Conservation (phyloP, 2,888 invertebrate species). For the Phasia obesa region DNA sequence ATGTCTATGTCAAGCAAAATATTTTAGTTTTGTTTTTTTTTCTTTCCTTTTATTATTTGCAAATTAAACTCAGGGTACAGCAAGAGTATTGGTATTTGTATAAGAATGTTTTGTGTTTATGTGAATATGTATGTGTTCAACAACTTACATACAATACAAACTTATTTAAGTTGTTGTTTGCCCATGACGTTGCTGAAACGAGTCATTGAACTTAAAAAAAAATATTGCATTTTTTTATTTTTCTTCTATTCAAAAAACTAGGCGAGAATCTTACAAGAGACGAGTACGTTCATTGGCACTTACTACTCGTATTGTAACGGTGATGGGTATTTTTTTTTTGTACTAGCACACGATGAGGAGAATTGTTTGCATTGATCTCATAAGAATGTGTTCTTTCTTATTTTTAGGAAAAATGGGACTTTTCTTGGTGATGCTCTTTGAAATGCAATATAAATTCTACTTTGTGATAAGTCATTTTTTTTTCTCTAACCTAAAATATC, state of each 20-base stretch:
- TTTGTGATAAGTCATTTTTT: too few species aligned
- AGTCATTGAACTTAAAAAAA: slow-evolving; percentile 79
- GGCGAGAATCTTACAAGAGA: slow-evolving; percentile 66
- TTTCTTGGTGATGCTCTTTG: slow-evolving; percentile 3
- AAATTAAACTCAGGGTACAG: slow-evolving; percentile 18
- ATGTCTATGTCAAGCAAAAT: slow-evolving; percentile 69
- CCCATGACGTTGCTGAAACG: slow-evolving; percentile 78
- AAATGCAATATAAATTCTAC: neutral
- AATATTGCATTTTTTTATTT: slow-evolving; percentile 48
- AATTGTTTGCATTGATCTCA: slow-evolving; percentile 38
- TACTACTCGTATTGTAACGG: slow-evolving; percentile 55
- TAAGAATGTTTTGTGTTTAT: slow-evolving; percentile 24
- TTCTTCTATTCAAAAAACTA: slow-evolving; percentile 67
- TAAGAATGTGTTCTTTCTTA: neutral
- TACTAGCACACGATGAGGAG: neutral
- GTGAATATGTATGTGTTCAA: neutral
- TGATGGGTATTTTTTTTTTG: slow-evolving; percentile 36
- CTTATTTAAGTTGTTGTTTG: slow-evolving; percentile 72
- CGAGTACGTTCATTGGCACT: slow-evolving; percentile 69
- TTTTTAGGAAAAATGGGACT: neutral
- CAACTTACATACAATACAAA: slow-evolving; percentile 48
- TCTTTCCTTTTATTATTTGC: neutral
- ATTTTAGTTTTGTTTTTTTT: neutral
- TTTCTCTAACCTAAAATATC: too few species aligned
- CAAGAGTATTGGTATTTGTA: slow-evolving; percentile 31